Evolutionary conservation across 2,113 vertebrate genomes (phyloP).

Genomic region (Varanus salvator): DNA sequence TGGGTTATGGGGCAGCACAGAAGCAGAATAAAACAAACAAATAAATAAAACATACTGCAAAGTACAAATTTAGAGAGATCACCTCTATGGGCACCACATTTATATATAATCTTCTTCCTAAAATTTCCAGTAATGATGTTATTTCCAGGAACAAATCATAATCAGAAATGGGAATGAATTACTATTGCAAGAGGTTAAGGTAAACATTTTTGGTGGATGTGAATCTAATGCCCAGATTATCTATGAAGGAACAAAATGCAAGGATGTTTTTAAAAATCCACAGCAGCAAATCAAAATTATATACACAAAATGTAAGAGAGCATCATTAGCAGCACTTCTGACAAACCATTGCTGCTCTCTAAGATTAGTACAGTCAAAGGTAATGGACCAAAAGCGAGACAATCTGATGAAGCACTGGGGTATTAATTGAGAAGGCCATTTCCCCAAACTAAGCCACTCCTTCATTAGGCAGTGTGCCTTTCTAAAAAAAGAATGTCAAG

Average conservation of each 20-base stretch:
- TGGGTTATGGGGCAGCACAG: too few relatives aligned
- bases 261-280: neutral
- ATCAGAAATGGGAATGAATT: neutral
- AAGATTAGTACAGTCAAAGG: neutral
- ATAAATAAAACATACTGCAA: neutral
- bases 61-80: neutral
- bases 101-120: neutral
- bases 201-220: neutral
- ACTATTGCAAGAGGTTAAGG: neutral
- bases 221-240: neutral
- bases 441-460: neutral
- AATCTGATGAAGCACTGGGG: neutral
- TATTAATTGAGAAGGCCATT: constrained; percentile 31
- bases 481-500: constrained; percentile 3
- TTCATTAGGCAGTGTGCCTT: neutral
- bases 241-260: neutral
- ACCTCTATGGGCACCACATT: neutral
- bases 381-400: constrained; percentile 37
- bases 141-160: neutral
- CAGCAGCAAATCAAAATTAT: neutral
- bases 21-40: too few relatives aligned
- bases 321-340: neutral
- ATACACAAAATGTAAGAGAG: neutral
- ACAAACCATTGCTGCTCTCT: neutral
- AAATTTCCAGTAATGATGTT: neutral